phyloP scores from a whole-genome alignment of 2,113 vertebrate species.

The Megaleporinus macrocephalus region DNA sequence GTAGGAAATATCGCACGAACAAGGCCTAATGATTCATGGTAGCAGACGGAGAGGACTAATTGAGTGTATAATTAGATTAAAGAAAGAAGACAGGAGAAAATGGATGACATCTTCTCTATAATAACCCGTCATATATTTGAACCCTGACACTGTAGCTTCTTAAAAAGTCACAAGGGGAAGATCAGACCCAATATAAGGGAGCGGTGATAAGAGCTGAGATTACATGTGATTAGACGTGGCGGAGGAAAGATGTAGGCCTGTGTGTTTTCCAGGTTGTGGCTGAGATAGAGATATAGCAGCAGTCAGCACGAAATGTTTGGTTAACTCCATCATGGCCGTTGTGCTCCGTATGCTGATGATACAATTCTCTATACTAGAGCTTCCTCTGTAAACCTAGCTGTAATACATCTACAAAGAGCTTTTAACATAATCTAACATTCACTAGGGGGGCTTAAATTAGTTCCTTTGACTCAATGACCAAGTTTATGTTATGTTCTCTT shows the following conservation, averaged over 20 bases:
- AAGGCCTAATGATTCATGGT: slow-evolving; percentile 64
- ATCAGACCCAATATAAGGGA: neutral
- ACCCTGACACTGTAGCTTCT: neutral
- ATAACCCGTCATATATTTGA: neutral
- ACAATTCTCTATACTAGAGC: too few species aligned
- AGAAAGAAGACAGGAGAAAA: slow-evolving; percentile 35
- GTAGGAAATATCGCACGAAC: slow-evolving; percentile 50
- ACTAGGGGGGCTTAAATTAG: too few species aligned
- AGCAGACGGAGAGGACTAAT: slow-evolving; percentile 61
- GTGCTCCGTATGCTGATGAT: neutral
- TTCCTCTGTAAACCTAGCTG: too few species aligned
- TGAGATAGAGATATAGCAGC: neutral
- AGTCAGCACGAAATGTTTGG: neutral
- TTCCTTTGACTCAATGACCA: too few species aligned
- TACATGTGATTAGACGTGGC: neutral
- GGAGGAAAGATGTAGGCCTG: neutral
- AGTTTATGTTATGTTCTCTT: too few species aligned
- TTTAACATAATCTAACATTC: too few species aligned
- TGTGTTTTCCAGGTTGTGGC: neutral
- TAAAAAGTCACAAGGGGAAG: neutral
- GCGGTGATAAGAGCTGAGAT: neutral
- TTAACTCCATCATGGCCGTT: neutral
- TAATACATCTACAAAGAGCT: too few species aligned
- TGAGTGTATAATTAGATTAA: slow-evolving; percentile 66
- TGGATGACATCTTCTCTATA: slow-evolving; percentile 12